phyloP scores from a whole-genome alignment of 92 coral and sea anemone genomes.

The Metridium senile region DNA sequence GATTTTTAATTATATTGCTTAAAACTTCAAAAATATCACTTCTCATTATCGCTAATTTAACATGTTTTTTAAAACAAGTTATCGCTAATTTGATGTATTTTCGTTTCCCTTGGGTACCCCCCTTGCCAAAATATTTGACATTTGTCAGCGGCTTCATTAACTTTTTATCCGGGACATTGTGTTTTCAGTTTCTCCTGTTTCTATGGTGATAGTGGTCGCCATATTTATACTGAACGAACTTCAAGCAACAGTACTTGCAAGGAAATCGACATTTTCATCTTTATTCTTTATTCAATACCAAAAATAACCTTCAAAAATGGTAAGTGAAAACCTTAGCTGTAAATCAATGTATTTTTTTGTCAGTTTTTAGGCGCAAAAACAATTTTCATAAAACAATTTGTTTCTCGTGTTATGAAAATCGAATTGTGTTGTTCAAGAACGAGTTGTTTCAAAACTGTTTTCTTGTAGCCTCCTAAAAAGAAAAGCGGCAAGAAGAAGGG shows the following conservation, averaged over 20 bases:
- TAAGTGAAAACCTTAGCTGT: constrained; percentile 1
- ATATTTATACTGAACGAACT: constrained; percentile 27
- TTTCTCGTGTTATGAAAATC: not conserved
- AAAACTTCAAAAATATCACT: too few relatives aligned
- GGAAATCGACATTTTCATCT: not conserved
- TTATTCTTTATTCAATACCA: not conserved
- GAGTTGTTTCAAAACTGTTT: not conserved
- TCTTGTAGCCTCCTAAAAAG: constrained; percentile 87
- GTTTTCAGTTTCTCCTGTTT: constrained; percentile 28
- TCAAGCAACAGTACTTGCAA: not conserved
- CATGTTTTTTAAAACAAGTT: not conserved
- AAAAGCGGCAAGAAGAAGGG: constrained; percentile 87
- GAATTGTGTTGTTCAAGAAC: not conserved
- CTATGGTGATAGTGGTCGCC: constrained; percentile 42
- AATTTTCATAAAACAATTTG: too few relatives aligned
- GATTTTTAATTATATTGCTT: too few relatives aligned
- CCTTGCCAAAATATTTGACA: not conserved
- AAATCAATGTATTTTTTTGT: not conserved
- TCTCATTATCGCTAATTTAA: too few relatives aligned
- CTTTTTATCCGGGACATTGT: constrained; percentile 38
- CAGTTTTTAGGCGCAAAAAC: not conserved
- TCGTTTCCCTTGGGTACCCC: constrained; percentile 6
- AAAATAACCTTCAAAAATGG: constrained; percentile 15
- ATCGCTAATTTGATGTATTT: not conserved
- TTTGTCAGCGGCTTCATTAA: constrained; percentile 11